A percentile compares a stretch with the other conserved stretches of the same genome.
These are phyloP conservation scores for Phylloscopus collybita DNA, from an alignment of 2,797 vertebrate genomes.

Conservation along the genomic window DNA sequence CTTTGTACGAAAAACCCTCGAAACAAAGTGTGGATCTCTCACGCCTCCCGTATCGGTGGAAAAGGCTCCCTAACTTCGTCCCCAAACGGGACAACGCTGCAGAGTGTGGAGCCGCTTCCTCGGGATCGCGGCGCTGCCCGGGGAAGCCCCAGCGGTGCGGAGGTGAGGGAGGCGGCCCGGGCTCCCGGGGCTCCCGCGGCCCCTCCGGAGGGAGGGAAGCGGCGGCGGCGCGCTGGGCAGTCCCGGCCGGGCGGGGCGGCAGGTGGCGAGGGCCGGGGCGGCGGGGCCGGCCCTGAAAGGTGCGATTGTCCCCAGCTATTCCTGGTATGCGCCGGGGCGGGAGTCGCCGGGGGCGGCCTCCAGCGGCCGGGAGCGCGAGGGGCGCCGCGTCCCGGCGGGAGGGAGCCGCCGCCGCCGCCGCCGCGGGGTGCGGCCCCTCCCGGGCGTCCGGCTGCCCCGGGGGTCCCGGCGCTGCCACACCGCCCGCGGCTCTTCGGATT, in stretches of 20 bases:
- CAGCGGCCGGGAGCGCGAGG: not conserved
- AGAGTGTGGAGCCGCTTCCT: accelerated
- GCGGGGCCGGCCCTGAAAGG: conserved; percentile 35
- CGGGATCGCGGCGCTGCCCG: not conserved
- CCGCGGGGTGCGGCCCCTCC: not conserved
- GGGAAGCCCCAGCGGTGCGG: accelerated
- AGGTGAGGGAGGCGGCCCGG: not conserved
- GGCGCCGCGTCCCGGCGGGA: not conserved
- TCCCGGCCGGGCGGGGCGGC: not conserved
- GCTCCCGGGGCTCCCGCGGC: not conserved
- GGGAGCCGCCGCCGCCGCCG: not conserved
- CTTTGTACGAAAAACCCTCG: not conserved
- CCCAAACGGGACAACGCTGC: not conserved
- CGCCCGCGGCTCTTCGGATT: not conserved
- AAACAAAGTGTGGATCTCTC: not conserved
- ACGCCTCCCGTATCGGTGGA: accelerated
- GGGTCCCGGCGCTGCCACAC: not conserved
- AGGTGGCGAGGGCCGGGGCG: not conserved
- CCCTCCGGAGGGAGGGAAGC: not conserved
- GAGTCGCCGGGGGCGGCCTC: not conserved
- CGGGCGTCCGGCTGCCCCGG: not conserved
- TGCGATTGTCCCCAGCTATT: conserved; percentile 64
- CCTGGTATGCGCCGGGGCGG: conserved; percentile 53
- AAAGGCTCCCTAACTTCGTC: not conserved
- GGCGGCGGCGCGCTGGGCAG: not conserved